Conservation (phyloP, 2,888 invertebrate genomes). For the Dasysyrphus albostriatus region DNA sequence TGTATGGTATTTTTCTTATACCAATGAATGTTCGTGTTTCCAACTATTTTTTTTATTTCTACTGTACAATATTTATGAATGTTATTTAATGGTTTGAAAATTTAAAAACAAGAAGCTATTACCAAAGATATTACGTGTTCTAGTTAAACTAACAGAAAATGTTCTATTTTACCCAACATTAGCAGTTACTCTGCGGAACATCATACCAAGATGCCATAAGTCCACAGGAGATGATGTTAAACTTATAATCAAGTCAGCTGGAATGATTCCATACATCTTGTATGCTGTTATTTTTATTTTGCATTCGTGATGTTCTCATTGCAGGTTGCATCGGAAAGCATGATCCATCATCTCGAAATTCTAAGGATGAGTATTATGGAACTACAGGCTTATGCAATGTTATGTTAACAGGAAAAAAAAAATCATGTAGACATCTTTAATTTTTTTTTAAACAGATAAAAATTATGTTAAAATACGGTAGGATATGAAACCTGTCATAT, state of each 20-base stretch:
- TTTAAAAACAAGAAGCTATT: constrained; percentile 24
- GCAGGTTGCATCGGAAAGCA: constrained; percentile 30
- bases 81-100: neutral
- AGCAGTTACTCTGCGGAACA: constrained; percentile 3
- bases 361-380: neutral
- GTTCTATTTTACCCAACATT: constrained; percentile 25
- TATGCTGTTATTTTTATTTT: neutral
- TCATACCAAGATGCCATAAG: neutral
- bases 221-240: constrained; percentile 40
- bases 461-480: constrained; percentile 1
- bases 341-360: constrained; percentile 37
- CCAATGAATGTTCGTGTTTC: neutral
- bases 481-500: neutral
- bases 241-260: constrained; percentile 23
- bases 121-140: constrained; percentile 31
- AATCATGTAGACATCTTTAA: neutral
- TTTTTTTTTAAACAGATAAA: neutral
- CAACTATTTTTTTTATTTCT: neutral
- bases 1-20: neutral
- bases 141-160: constrained; percentile 45
- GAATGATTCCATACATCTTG: neutral
- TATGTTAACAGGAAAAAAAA: constrained; percentile 24
- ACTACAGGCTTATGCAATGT: constrained; percentile 16
- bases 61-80: neutral
- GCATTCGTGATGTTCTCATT: constrained; percentile 21